Percentiles rank a stretch among this genome's conserved stretches.
These are phyloP conservation scores for Sinocyclocheilus maitianheensis DNA, from an alignment of 2,113 vertebrate genomes.

Conservation along the genomic window DNA sequence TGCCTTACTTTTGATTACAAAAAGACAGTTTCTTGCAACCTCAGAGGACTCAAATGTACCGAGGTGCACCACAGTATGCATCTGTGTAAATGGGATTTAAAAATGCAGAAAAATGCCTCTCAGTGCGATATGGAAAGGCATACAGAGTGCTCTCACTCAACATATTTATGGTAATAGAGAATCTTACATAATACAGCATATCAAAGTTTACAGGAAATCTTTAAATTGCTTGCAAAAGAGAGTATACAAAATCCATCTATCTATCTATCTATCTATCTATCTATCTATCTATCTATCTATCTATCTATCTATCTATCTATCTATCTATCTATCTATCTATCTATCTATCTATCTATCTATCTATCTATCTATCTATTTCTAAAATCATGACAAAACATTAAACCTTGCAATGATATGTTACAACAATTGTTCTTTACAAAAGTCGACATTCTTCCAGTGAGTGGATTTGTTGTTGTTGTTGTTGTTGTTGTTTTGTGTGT, in stretches of 20 bases:
- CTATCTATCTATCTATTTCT: too few species aligned
- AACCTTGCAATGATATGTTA: neutral
- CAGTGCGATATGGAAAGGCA: neutral
- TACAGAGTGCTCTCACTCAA: neutral
- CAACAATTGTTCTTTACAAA: neutral
- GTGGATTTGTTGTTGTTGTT: too few species aligned
- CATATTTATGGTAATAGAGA: neutral
- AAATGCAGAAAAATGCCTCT: neutral
- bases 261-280: too few species aligned
- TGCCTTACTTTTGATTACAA: neutral
- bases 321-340: too few species aligned
- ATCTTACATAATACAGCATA: neutral
- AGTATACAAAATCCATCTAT: too few species aligned
- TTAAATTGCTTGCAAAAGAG: neutral
- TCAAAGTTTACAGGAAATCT: neutral
- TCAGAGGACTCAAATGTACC: neutral
- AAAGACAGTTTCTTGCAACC: neutral
- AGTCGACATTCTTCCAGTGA: neutral
- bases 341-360: too few species aligned
- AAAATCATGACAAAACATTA: neutral
- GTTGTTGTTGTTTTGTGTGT: too few species aligned
- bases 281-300: too few species aligned
- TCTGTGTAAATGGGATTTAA: neutral
- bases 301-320: too few species aligned
- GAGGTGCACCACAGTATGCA: neutral